Evolutionary conservation across 2,888 invertebrate genomes (phyloP), one percentile per base, ranked within the genome.

Genomic region (Exocentrus adspersus): DNA sequence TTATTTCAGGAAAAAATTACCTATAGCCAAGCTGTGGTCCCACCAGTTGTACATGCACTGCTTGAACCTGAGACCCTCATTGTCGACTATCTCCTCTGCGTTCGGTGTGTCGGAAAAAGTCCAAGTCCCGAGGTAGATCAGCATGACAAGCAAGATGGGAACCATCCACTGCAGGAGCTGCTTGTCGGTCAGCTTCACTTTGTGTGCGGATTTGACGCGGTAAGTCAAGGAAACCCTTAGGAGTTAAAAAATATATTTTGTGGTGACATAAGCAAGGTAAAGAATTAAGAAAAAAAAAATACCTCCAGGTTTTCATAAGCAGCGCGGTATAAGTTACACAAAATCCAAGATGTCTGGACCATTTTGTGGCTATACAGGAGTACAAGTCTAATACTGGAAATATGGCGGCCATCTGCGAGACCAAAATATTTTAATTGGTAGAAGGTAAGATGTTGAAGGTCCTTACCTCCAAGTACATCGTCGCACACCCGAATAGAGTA

Each of bases 281-380:
- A n/a, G n/a, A n/a, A n/a, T n/a, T n/a, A n/a, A n/a, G n/a, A n/a
- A n/a, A 45, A n/a, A 17, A 24, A 10, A 16, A 30, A 83, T 82
- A 94, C 94, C 95, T 89, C 96, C 96, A 96, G 9, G 96, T 96
- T 84, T 97, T 97, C 91, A 97, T 92, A 2, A 97, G 86, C 43
- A 97, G 85, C 6, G 96, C 95, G 7, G 95, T 95, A 80, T 96
- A 97, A 1, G 96, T 94, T 64, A 97, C 89, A 78, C 94, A 94
- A 80, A 97, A 97, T 28, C 97, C 97, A 83, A 96, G 87, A 83
- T 97, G 95, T 3, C 95, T 87, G 0, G 94, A 92, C 96, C 96
- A 96, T 82, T 95, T 95, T 6, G 94, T 94, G 6, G 93, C 92
- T 71, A 95, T 91, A 81, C 97, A 97, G 30, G 92, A 90, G 74